Base-by-base conservation (phyloP, 2,888 invertebrate species). In the Clepsis dumicolana region DNA sequence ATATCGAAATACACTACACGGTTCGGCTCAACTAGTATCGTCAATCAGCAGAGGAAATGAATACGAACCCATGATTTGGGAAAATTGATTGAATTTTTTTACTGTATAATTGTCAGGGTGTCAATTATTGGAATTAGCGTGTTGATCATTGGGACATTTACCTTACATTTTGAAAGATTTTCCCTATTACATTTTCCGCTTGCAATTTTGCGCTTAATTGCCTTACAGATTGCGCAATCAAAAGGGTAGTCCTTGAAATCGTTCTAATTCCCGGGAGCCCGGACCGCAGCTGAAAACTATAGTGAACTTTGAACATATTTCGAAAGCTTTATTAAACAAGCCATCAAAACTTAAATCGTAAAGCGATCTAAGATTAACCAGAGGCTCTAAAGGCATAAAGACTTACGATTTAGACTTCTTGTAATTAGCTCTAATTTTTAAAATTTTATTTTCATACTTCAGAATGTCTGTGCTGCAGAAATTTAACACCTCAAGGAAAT, bases 221-320 rank as follows among this genome's bases (percentile, higher is more conserved):
- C n/a, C n/a, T 18, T 14, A 21, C 48, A 10, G 12, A 24, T 27
- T 56, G 4, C 27, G 25, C 18, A 41, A 53, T 29, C 21, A 41
- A 56, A 64, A 27, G n/a, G 29, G 14, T 8, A 27, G 41, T 24
- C 18, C 16, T 41, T 21, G 38, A 38, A 57, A n/a, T 25, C 8
- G 3, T n/a, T 16, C 41, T 41, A 56, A 62, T 21, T 25, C 56
- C 38, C 48, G 4, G 38, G 50, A 27, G 54, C 25, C 16, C 24
- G 16, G 56, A 50, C 18, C 52, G 14, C 29, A 21, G 56, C 29
- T 38, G 29, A 50, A 50, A 62, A 67, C 66, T 57, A n/a, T n/a
- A 67, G 48, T 27, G 14, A 48, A 67, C 61, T 67, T 62, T 14
- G 54, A 62, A 54, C 44, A 44, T 35, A 56, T 56, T 64, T 64